These are phyloP conservation scores for Elgaria multicarinata DNA, from an alignment of 2,113 vertebrate species.

Conservation along the genomic window DNA sequence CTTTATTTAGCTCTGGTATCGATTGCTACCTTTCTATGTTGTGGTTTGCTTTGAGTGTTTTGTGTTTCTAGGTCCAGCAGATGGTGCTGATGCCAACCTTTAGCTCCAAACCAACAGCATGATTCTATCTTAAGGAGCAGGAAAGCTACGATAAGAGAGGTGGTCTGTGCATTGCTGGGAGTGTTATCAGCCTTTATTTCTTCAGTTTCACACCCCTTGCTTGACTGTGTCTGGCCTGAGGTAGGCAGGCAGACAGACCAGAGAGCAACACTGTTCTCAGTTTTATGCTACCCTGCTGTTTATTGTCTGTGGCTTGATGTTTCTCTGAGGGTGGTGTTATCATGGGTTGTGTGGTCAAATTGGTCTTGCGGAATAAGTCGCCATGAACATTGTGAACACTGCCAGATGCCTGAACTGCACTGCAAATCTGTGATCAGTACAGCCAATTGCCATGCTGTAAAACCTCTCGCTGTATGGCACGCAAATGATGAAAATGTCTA, in stretches of 20 bases:
- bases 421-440: neutral
- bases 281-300: neutral
- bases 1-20: neutral
- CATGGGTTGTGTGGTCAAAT: neutral
- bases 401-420: neutral
- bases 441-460: neutral
- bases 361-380: neutral
- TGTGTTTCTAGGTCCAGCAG: constrained; percentile 13
- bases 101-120: neutral
- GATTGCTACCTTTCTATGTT: neutral
- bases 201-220: neutral
- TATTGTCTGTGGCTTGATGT: neutral
- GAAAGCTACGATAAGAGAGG: neutral
- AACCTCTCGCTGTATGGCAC: neutral
- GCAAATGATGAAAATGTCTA: neutral
- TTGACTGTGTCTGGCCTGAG: neutral
- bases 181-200: neutral
- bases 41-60: neutral
- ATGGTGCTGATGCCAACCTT: neutral
- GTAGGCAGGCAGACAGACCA: too few relatives aligned
- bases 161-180: neutral
- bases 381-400: neutral
- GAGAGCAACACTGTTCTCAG: neutral
- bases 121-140: neutral
- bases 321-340: neutral